phyloP scores from a whole-genome alignment of 1,140 invertebrate species.

The Caenorhabditis tropicalis region DNA sequence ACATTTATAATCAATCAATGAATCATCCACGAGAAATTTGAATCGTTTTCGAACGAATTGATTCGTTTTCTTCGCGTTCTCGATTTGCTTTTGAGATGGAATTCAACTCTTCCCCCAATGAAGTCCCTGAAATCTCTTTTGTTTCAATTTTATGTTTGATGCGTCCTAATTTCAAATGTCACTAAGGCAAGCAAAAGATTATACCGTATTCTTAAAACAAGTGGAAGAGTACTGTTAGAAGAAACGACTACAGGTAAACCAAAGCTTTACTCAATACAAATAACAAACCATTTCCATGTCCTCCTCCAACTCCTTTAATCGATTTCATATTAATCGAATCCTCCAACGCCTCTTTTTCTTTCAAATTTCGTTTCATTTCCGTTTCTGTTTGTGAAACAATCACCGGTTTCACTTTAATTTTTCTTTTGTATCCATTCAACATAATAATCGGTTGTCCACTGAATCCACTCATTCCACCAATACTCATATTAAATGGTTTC shows the following conservation, averaged over 20 bases:
- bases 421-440: conserved; percentile 1
- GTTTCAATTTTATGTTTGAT: too few species aligned
- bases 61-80: conserved; percentile 12
- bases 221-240: too few species aligned
- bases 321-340: neutral
- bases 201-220: too few species aligned
- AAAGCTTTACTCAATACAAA: too few species aligned
- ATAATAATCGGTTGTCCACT: neutral
- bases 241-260: too few species aligned
- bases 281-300: neutral
- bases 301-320: neutral
- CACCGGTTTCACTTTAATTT: conserved; percentile 18
- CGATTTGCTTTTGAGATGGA: neutral
- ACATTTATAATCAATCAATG: neutral
- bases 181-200: too few species aligned
- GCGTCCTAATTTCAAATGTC: too few species aligned
- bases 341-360: neutral
- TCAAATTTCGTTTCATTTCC: neutral
- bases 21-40: conserved; percentile 14
- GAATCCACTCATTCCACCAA: neutral
- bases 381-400: conserved; percentile 10
- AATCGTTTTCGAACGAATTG: neutral
- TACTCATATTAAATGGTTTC: conserved; percentile 10
- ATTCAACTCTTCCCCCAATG: neutral
- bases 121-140: neutral